Base-by-base conservation (phyloP, 2,888 invertebrate genomes). In the Amphipoea lucens region DNA sequence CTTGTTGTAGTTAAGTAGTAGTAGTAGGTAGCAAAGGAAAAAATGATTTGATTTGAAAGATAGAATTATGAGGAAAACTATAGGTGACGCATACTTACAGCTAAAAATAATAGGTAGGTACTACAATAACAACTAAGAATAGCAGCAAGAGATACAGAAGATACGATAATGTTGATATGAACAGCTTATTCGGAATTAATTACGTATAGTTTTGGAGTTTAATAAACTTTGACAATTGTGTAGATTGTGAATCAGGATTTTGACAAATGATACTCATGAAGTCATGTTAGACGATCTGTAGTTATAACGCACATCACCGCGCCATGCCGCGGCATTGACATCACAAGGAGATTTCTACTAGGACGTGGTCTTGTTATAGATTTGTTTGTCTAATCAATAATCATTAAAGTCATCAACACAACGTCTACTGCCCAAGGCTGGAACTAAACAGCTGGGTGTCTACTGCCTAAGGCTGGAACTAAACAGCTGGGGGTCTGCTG, bases 111-210 rank as follows among this genome's bases (percentile, higher is more conserved):
- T 68, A 40, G 42, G 42, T 45, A 45, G n/a, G n/a, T n/a, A n/a
- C 40, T 11, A 72, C 60, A 67, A 76, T n/a, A 62, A 76, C 66
- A 54, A 67, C 36, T 80, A 54, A 76, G 54, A 54, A 62, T 80
- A 82, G 60, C 36, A 20, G 11, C 62, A 42, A 40, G 2, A 66
- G 12, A 73, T 80, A 36, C 20, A 57, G 51, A 51, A 51, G 17
- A 51, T 36, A n/a, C n/a, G n/a, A n/a, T n/a, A n/a, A n/a, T n/a
- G 36, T 40, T 76, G 82, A 80, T 80, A 80, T 67, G 20, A 51
- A 29, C 11, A 1, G 11, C 48, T 66, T 62, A 36, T 14, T 54
- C 14, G 54, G 54, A 68, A 45, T 45, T 17, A 51, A 51, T 51
- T 51, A 51, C 51, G 51, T 51, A 51, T 51, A 51, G 51, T 51